Evolutionary conservation across 2,888 invertebrate genomes (phyloP).

Genomic region (Cataglyphis rosenhaueri): DNA sequence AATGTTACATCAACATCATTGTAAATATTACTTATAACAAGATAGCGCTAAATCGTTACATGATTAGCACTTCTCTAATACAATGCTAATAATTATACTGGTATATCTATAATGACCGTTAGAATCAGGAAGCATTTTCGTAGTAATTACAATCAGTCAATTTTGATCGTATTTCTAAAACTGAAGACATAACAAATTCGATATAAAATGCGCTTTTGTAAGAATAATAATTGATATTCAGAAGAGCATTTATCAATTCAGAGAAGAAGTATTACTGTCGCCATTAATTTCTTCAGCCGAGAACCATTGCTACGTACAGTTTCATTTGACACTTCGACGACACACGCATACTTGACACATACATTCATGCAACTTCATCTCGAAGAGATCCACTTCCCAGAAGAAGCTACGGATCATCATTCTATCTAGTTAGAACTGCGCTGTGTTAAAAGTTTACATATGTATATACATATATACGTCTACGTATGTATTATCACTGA

Average conservation of each 20-base stretch:
- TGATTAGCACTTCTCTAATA: background rate
- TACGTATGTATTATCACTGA: slow-evolving; percentile 46
- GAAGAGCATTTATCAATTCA: background rate
- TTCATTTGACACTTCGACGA: slow-evolving; percentile 9
- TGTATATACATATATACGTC: slow-evolving; percentile 26
- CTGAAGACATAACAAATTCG: background rate
- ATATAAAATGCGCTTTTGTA: slow-evolving; percentile 7
- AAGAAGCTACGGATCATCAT: slow-evolving; percentile 31
- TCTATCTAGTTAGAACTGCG: slow-evolving; percentile 45
- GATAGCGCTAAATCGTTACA: background rate
- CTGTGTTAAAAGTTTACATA: slow-evolving; percentile 46
- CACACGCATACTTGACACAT: background rate
- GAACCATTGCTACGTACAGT: slow-evolving; percentile 30
- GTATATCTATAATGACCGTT: background rate
- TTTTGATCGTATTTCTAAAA: background rate
- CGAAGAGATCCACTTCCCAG: slow-evolving; percentile 14
- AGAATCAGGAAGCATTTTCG: background rate
- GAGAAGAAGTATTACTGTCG: background rate
- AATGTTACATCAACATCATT: background rate
- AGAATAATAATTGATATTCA: background rate
- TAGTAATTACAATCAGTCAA: background rate
- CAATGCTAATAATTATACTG: background rate
- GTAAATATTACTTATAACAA: background rate
- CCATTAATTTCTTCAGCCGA: background rate
- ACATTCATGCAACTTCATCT: background rate